Evolutionary conservation across 2,797 vertebrate species (phyloP).

Genomic region (Rhadinocentrus ornatus): DNA sequence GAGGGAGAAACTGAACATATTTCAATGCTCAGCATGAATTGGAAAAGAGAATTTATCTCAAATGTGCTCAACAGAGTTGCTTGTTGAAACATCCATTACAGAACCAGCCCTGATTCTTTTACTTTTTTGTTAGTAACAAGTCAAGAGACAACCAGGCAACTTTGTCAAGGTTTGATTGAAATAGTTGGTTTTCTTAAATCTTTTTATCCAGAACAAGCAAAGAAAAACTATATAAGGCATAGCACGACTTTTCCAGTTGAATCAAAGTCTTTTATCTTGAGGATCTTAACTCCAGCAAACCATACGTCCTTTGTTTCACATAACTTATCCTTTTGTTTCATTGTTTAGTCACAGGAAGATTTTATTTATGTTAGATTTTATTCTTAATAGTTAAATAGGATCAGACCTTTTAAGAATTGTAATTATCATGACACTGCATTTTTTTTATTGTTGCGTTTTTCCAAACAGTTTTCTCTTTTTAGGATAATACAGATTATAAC

Average conservation of each 20-base stretch:
- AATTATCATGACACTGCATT: neutral
- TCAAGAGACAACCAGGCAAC: neutral
- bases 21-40: neutral
- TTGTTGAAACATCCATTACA: neutral
- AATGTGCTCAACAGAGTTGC: constrained; percentile 5
- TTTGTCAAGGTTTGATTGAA: neutral
- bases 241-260: neutral
- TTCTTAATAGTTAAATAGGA: neutral
- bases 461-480: neutral
- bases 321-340: neutral
- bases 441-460: constrained; percentile 1
- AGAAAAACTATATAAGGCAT: neutral
- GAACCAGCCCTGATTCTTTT: neutral
- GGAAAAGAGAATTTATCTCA: neutral
- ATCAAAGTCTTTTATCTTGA: neutral
- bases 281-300: neutral
- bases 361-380: neutral
- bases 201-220: neutral
- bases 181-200: neutral
- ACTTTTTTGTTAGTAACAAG: neutral
- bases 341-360: neutral
- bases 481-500: neutral
- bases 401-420: too few species aligned
- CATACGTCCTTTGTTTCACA: neutral
- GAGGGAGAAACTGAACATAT: constrained; percentile 1